Base-by-base conservation (phyloP, 1,140 invertebrate genomes). In the Hyles vespertilio region DNA sequence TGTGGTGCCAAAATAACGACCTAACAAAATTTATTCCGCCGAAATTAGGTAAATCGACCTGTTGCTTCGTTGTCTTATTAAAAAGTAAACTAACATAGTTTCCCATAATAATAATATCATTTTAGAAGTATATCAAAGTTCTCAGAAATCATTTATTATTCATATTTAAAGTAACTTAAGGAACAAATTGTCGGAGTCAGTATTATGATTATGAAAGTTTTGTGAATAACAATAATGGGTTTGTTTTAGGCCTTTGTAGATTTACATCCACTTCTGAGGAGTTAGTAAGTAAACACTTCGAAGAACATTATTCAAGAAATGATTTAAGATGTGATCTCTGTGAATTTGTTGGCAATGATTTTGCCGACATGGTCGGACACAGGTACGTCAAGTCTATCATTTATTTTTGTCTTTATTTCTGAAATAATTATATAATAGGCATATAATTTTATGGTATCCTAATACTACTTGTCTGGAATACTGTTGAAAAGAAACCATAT, bases 231-330 rank as follows among this genome's bases (percentile, higher is more conserved):
- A 40, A 40, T 40, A 5, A 40, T 40, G 4, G 8, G 8, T 40
- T 40, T 49, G 33, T 83, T 81, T 51, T 65, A 84, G 81, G 81
- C 32, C 54, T 82, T 52, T 84, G 81, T 60, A 56, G 67, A 11
- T 60, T 59, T 33, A 59, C 51, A 12, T 69, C 56, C 36, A 5
- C n/a, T 5, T 56, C 47, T 56, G 10, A 45, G 4, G 36, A 63
- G 8, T 56, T 65, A 32, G 33, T 74, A 40, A 74, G 49, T 7
- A 22, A 65, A 53, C 81, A 84, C 66, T 63, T 82, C 33, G 51
- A 59, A 11, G 56, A 67, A 22, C 81, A 82, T 61, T 75, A 67
- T 59, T 40, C 57, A 5, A 62, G 65, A 2, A 71, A 72, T 61
- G 58, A 72, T 51, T 71, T 81, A 32, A 46, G 60, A n/a, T 84